A percentile compares a stretch with the other conserved stretches of the same genome.
These are phyloP conservation scores for Parelbella ahira DNA, from an alignment of 2,888 invertebrate species.

Conservation along the genomic window DNA sequence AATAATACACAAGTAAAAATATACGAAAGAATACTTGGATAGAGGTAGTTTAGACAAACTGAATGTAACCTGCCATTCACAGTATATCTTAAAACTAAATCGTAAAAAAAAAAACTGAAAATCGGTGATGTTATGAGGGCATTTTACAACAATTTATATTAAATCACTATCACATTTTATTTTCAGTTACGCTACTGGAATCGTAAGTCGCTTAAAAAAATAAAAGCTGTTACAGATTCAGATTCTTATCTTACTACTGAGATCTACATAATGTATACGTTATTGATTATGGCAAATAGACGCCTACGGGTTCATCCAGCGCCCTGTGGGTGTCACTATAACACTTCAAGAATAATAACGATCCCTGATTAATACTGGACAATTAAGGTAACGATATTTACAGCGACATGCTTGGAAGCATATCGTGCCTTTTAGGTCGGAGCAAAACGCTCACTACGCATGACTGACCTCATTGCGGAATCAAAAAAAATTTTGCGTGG, in stretches of 20 bases:
- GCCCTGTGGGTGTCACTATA: constrained; percentile 28
- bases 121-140: constrained; percentile 24
- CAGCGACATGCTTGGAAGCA: constrained; percentile 49
- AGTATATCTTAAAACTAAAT: constrained; percentile 30
- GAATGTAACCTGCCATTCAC: constrained; percentile 42
- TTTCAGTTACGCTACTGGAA: constrained; percentile 28
- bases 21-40: constrained; percentile 40
- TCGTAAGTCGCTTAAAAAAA: constrained; percentile 28
- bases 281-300: constrained; percentile 56
- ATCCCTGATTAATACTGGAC: constrained; percentile 34
- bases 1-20: constrained; percentile 29
- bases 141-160: constrained; percentile 31
- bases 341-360: constrained; percentile 2
- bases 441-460: too few relatives aligned
- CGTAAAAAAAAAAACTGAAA: constrained; percentile 14
- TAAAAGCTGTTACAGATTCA: constrained; percentile 39
- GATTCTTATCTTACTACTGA: constrained; percentile 65
- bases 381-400: constrained; percentile 43
- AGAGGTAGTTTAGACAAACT: constrained; percentile 47
- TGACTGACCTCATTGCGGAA: too few relatives aligned
- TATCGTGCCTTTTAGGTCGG: constrained; percentile 38
- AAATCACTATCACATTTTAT: constrained; percentile 48
- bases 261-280: constrained; percentile 58
- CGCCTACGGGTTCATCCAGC: constrained; percentile 26
- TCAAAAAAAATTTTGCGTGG: too few relatives aligned